Evolutionary conservation across 2,888 invertebrate genomes (phyloP), one percentile per base, ranked within the genome.

Genomic region (Andrena minutula): DNA sequence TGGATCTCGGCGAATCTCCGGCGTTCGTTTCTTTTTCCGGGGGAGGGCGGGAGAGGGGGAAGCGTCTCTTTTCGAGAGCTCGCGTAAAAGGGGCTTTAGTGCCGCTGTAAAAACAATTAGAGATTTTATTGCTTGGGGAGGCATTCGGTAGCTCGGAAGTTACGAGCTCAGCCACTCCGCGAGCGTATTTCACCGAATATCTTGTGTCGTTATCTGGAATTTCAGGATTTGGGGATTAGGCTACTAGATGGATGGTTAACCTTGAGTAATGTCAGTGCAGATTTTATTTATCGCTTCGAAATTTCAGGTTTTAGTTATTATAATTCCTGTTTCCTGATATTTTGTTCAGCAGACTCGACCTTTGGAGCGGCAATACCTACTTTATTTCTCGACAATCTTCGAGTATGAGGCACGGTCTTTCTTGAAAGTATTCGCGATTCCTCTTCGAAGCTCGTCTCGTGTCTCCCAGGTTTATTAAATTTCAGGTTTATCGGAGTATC

Each of bases 381-480:
- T 23, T 23, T 41, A 41, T 41, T 41, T 56, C 10, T 12, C 56
- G 23, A 26, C 3, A 23, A 23, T 8, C 56, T 23, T 20, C 56
- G 23, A 10, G 8, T 3, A 23, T 1, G 23, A 23, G 10, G 10
- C 10, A 26, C 26, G 23, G 8, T 7, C 23, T 26, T 26, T 16
- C 56, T 23, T 4, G 10, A 7, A 41, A 53, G 30, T 68, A 47
- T 68, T 69, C n/a, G 32, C 71, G 23, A 32, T 64, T 56, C 51
- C 7, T 41, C 35, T 28, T 49, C 20, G 23, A 64, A 56, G 61
- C 69, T 70, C n/a, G 20, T 70, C 32, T 60, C n/a, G 2, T 47
- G 58, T 47, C 64, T 65, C 23, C 70, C 16, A 4, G 49, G 49
- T 58, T 69, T 70, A 75, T 75, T 75, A 64, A 69, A 75, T 56